These are phyloP conservation scores for Hypotaenidia okinawae DNA, from an alignment of 2,797 vertebrate genomes.

Conservation along the genomic window DNA sequence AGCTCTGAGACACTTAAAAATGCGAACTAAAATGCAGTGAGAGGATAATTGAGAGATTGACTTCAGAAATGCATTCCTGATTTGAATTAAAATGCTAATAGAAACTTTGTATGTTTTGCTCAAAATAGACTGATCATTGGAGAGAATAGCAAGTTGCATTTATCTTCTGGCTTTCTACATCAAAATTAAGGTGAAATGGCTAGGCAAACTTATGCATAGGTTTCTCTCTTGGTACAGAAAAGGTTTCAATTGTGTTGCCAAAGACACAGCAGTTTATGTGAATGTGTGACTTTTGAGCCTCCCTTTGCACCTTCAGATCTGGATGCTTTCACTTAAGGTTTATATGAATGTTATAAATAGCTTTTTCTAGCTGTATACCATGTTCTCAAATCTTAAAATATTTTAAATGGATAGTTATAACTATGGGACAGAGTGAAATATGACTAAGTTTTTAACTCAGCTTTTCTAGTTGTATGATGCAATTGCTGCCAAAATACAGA, in stretches of 20 bases:
- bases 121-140: neutral
- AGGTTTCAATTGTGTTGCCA: neutral
- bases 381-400: neutral
- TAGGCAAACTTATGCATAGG: neutral
- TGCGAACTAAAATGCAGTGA: neutral
- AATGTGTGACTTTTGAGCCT: neutral
- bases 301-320: neutral
- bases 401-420: neutral
- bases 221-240: neutral
- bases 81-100: neutral
- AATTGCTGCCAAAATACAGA: neutral
- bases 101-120: neutral
- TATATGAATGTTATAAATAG: neutral
- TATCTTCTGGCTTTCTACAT: neutral
- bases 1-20: neutral
- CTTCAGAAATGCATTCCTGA: neutral
- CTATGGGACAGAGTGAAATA: neutral
- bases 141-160: neutral
- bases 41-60: neutral
- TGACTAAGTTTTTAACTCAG: neutral
- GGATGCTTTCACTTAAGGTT: neutral
- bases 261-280: neutral
- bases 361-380: neutral
- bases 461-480: neutral
- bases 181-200: neutral